Base-by-base conservation (phyloP, 1,140 invertebrate genomes). In the Chironomus striatipennis region DNA sequence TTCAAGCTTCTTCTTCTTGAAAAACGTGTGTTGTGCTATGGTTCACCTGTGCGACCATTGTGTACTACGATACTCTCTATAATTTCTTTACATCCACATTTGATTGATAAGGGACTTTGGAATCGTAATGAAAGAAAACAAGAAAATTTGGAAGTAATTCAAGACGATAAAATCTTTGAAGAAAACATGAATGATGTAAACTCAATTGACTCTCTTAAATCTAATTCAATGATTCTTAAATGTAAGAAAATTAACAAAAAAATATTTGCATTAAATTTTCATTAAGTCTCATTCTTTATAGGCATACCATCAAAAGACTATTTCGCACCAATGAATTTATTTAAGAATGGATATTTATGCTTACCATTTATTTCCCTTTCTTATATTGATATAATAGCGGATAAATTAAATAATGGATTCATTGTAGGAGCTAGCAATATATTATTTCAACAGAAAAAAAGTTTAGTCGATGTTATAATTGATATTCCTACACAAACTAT, bases 391-490 rank as follows among this genome's bases (percentile, higher is more conserved):
- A 84, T 98, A 67, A 83, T 99, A 34, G 90, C 89, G 75, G 95
- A 98, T 83, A 85, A 90, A 2, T 93, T 93, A 79, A 92, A 98
- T 7, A 85, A 93, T 76, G 94, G 95, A 73, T 99, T 97, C 83
- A 85, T 98, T 47, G 93, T 98, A 76, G 98, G 98, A 73, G 97
- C 97, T 8, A 98, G 97, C 47, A 99, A 99, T 87, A 90, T 98
- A 17, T 85, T 99, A 7, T 99, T 99, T 80, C 96, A 96, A 82
- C 96, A 98, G 79, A 97, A 97, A 80, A 89, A 91, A 75, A 92
- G 97, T 79, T 83, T 98, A 6, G 93, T 95, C 78, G 97, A 99
- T 85, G 91, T 96, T 42, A 84, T 98, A 73, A 88, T 99, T 10
- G 96, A 97, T 84, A 90, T 97, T 80, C 93, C 94, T 79, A 91